Conservation (phyloP, 1,140 invertebrate species). For the Drosophila kanapiae region DNA sequence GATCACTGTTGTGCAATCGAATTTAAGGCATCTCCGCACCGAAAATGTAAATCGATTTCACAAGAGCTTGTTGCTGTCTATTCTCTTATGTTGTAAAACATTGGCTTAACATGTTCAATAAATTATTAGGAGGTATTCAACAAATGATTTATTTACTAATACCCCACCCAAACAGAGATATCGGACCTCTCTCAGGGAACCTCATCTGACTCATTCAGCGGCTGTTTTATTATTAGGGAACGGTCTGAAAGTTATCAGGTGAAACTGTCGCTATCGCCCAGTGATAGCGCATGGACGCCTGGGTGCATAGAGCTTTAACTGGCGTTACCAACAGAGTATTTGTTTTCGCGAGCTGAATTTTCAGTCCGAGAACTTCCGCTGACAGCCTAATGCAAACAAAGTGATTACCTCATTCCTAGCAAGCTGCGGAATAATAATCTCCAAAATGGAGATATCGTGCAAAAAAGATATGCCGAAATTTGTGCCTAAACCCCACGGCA, state of each 20-base stretch:
- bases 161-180: neutral
- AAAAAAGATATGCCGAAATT: conserved; percentile 22
- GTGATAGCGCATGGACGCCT: conserved; percentile 22
- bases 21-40: neutral
- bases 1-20: too few relatives aligned
- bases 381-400: conserved; percentile 19
- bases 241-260: conserved; percentile 24
- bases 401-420: neutral
- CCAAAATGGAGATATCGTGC: conserved; percentile 21
- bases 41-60: neutral
- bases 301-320: conserved; percentile 15
- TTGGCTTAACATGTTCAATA: conserved; percentile 4
- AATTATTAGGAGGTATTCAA: conserved; percentile 10
- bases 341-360: conserved; percentile 41
- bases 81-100: conserved; percentile 1
- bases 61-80: neutral
- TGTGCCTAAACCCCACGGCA: neutral
- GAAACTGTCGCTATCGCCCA: conserved; percentile 11
- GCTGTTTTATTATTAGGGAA: conserved; percentile 8
- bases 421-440: neutral
- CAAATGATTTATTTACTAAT: conserved; percentile 13
- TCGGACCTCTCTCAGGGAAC: too few relatives aligned
- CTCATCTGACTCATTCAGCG: neutral
- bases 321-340: conserved; percentile 21
- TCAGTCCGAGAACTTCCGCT: conserved; percentile 39